phyloP scores from a whole-genome alignment of 2,888 invertebrate species.

The Andricus curvator region DNA sequence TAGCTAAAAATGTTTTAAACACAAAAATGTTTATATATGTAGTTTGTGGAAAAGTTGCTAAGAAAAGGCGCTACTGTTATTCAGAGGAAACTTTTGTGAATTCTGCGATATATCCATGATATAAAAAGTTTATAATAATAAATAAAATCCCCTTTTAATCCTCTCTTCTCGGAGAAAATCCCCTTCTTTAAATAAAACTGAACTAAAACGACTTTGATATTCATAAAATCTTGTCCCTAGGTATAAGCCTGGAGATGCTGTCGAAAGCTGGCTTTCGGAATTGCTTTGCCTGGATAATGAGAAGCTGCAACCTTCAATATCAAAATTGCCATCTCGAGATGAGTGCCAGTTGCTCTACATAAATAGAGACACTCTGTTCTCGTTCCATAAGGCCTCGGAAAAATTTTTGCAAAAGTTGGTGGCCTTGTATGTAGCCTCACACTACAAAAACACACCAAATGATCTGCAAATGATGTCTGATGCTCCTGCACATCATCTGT shows the following conservation, averaged over 20 bases:
- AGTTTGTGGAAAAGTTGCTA: too few relatives aligned
- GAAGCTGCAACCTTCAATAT: conserved; percentile 83
- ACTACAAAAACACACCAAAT: conserved; percentile 99
- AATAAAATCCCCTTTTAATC: too few relatives aligned
- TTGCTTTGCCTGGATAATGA: conserved; percentile 95
- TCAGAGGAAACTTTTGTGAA: too few relatives aligned
- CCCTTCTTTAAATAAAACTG: too few relatives aligned
- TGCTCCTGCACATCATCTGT: conserved; percentile 98
- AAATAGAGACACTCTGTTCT: conserved; percentile 96
- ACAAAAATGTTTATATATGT: too few relatives aligned
- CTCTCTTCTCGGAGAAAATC: too few relatives aligned
- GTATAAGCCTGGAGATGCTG: conserved; percentile 90
- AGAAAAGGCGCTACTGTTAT: too few relatives aligned
- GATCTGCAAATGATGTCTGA: conserved; percentile 99
- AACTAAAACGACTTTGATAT: too few relatives aligned
- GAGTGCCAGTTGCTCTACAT: conserved; percentile 93
- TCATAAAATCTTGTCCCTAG: conserved; percentile 47
- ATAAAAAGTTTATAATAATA: too few relatives aligned
- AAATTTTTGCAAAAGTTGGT: conserved; percentile 95
- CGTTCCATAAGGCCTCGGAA: conserved; percentile 96
- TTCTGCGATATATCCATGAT: too few relatives aligned
- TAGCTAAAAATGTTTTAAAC: too few relatives aligned
- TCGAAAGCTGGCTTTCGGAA: conserved; percentile 95
- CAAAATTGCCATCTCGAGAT: too few relatives aligned
- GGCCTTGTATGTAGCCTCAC: conserved; percentile 96